Percentiles rank a stretch among this genome's conserved stretches.
These are phyloP conservation scores for Leucoma salicis DNA, from an alignment of 2,888 invertebrate species.

Conservation along the genomic window DNA sequence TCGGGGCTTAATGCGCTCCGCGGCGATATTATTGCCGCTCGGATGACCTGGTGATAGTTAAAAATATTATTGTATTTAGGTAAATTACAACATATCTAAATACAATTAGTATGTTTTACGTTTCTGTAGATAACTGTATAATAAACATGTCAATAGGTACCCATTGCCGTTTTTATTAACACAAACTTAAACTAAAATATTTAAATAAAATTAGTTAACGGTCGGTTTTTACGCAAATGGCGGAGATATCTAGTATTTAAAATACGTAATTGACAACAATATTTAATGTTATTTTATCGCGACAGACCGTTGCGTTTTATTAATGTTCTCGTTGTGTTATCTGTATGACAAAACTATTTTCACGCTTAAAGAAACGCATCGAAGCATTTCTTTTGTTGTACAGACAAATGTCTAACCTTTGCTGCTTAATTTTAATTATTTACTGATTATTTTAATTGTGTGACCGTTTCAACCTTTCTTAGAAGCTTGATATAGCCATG, in stretches of 20 bases:
- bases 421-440: constrained; percentile 55
- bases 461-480: constrained; percentile 37
- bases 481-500: constrained; percentile 37
- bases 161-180: too few species aligned
- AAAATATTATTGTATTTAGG: constrained; percentile 48
- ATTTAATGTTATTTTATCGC: constrained; percentile 37
- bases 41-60: constrained; percentile 43
- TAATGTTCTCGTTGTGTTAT: constrained; percentile 29
- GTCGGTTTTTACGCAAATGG: constrained; percentile 26
- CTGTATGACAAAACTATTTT: constrained; percentile 44
- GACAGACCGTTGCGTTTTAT: constrained; percentile 27
- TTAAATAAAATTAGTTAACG: constrained; percentile 24
- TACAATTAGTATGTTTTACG: constrained; percentile 27
- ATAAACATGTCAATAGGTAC: constrained; percentile 4
- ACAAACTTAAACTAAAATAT: too few species aligned
- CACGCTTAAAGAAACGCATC: constrained; percentile 39
- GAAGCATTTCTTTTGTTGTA: constrained; percentile 43
- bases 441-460: constrained; percentile 43
- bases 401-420: constrained; percentile 57
- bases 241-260: constrained; percentile 28
- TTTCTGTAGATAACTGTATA: constrained; percentile 1
- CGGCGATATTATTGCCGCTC: constrained; percentile 52
- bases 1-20: constrained; percentile 65
- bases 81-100: constrained; percentile 52
- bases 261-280: constrained; percentile 40